Evolutionary conservation across 2,888 invertebrate species (phyloP).

Genomic region (Lasiommata megera): DNA sequence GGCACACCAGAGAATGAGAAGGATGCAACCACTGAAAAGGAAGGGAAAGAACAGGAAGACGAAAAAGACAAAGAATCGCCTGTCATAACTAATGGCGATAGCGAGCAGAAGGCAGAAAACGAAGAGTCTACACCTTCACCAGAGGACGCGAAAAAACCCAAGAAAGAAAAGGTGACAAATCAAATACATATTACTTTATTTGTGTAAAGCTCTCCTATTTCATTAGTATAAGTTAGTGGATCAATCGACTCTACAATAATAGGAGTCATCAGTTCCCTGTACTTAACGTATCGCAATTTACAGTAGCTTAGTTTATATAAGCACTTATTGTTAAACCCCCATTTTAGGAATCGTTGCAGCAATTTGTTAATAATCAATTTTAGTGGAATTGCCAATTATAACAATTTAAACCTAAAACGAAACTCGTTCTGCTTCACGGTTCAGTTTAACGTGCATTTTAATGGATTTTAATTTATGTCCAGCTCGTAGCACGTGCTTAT

Average conservation of each 20-base stretch:
- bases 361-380: conserved; percentile 16
- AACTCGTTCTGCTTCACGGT: conserved; percentile 17
- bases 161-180: conserved; percentile 82
- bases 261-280: neutral
- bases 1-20: conserved; percentile 84
- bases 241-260: too few species aligned
- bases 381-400: conserved; percentile 21
- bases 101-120: conserved; percentile 66
- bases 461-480: conserved; percentile 14
- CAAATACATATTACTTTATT: neutral
- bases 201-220: neutral
- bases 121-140: conserved; percentile 59
- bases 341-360: conserved; percentile 15
- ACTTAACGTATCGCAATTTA: neutral
- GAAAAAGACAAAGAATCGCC: conserved; percentile 46
- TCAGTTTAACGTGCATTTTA: conserved; percentile 7
- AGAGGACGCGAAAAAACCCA: conserved; percentile 82
- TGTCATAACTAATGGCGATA: conserved; percentile 66
- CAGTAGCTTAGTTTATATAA: conserved; percentile 11
- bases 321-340: conserved; percentile 13
- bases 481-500: conserved; percentile 17
- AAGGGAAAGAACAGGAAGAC: conserved; percentile 60
- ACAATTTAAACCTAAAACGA: conserved; percentile 18
- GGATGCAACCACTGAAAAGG: conserved; percentile 85
- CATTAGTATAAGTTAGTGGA: too few species aligned